These are phyloP conservation scores for Heterodera filipjevi DNA, from an alignment of 2,888 invertebrate genomes.

Conservation along the genomic window DNA sequence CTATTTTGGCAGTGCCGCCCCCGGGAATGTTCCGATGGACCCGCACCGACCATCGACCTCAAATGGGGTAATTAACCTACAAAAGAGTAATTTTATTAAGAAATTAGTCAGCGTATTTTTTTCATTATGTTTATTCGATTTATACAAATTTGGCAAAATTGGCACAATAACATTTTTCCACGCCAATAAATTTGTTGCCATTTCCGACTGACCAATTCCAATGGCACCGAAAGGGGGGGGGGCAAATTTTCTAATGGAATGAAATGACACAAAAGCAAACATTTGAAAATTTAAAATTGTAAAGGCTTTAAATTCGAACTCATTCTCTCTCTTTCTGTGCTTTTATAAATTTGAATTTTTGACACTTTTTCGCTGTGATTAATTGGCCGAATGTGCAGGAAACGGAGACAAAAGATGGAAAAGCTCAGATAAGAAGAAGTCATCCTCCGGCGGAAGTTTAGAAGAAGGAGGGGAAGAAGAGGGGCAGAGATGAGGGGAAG, in stretches of 20 bases:
- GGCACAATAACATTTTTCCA: not conserved
- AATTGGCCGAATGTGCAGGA: conserved; percentile 7
- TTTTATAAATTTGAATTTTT: not conserved
- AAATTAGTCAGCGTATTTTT: no score
- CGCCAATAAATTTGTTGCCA: not conserved
- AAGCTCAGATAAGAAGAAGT: not conserved
- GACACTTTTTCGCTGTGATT: not conserved
- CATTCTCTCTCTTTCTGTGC: no score
- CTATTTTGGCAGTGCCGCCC: not conserved
- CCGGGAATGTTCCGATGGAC: not conserved
- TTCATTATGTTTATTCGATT: not conserved
- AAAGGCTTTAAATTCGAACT: not conserved
- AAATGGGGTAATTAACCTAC: not conserved
- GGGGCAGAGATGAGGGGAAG: conserved; percentile 14
- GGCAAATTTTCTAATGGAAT: not conserved
- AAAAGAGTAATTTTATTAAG: no score
- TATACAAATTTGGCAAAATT: not conserved
- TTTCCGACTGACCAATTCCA: not conserved
- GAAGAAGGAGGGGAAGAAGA: not conserved
- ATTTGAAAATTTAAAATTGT: not conserved
- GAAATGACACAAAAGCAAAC: not conserved
- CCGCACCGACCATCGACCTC: conserved; percentile 6
- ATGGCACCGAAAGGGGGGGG: not conserved
- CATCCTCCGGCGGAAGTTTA: not conserved
- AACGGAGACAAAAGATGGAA: conserved; percentile 2